Base-by-base conservation (phyloP, 2,888 invertebrate genomes). In the Dicycla oo region DNA sequence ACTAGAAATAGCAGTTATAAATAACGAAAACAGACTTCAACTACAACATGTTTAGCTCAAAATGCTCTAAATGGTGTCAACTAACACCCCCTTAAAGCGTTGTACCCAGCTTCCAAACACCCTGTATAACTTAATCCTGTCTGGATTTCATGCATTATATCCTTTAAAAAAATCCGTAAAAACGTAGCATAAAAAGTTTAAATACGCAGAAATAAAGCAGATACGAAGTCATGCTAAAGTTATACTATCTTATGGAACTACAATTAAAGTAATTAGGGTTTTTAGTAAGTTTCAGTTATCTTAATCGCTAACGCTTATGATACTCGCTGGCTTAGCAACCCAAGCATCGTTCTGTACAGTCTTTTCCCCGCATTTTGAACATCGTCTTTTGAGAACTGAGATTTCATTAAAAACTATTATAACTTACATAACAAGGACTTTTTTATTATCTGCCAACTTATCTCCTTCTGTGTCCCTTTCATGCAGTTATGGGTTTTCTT, bases 351-450 rank as follows among this genome's bases (percentile, higher is more conserved):
- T 76, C 57, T 61, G 64, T 74, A 47, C 51, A 1, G 68, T 73
- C 77, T 53, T 72, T 77, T 61, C 23, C 49, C n/a, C 40, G 57
- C 53, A 72, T 82, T 80, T 72, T 69, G 45, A 66, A 73, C 67
- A 64, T 49, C 63, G 23, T 56, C 66, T 57, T 71, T 71, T 74
- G 71, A 71, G 69, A 82, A 77, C 80, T 78, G 75, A 82, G 78
- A 81, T 87, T 87, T 80, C 62, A 86, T 86, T 84, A 58, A 78
- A 76, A 87, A 86, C 80, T 85, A 85, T 82, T 82, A 75, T 56
- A 82, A 85, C 75, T 86, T 87, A 62, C 51, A 67, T 76, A 82
- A 75, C 75, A 84, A 77, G 45, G 69, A 58, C 65, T 69, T 78
- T 78, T 76, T 68, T 71, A 82, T 72, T 76, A 76, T 62, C 75